A percentile compares a stretch with the other conserved stretches of the same genome.
These are phyloP conservation scores for Galagoides demidoff DNA, from an alignment of 2,797 vertebrate species.

Conservation along the genomic window DNA sequence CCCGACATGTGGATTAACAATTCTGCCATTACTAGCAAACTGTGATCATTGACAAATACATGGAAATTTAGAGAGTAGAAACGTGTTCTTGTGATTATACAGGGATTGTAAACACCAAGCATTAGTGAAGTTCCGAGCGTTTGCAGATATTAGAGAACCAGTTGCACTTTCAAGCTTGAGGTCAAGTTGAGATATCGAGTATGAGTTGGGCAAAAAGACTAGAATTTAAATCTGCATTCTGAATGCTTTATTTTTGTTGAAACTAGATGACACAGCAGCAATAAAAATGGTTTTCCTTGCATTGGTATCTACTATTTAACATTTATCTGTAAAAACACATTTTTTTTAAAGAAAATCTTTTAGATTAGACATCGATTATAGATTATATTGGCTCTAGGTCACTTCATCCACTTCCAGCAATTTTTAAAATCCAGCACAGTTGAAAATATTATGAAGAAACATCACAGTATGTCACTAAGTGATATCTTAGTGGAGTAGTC, in stretches of 20 bases:
- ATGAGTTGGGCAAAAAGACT: not conserved
- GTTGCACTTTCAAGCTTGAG: not conserved
- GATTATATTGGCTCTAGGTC: not conserved
- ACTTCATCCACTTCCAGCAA: not conserved
- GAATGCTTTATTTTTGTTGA: not conserved
- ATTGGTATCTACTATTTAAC: not conserved
- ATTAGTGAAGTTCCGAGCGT: not conserved
- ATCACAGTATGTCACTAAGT: not conserved
- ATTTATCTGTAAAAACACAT: not conserved
- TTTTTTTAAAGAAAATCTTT: not conserved
- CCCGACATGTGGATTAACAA: not conserved
- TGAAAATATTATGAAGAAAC: slow-evolving; percentile 23
- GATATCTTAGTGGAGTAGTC: not conserved
- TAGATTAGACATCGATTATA: not conserved
- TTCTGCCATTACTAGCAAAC: not conserved
- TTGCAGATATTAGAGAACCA: not conserved
- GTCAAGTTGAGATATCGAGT: not conserved
- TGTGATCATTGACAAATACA: not conserved
- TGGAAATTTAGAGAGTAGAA: not conserved
- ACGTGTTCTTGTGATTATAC: not conserved
- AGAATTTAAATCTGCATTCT: not conserved
- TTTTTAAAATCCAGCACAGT: not conserved
- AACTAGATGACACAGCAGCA: not conserved
- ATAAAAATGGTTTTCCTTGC: not conserved
- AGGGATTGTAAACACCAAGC: not conserved